phyloP scores from a whole-genome alignment of 1,140 invertebrate species.

The Plodia interpunctella region DNA sequence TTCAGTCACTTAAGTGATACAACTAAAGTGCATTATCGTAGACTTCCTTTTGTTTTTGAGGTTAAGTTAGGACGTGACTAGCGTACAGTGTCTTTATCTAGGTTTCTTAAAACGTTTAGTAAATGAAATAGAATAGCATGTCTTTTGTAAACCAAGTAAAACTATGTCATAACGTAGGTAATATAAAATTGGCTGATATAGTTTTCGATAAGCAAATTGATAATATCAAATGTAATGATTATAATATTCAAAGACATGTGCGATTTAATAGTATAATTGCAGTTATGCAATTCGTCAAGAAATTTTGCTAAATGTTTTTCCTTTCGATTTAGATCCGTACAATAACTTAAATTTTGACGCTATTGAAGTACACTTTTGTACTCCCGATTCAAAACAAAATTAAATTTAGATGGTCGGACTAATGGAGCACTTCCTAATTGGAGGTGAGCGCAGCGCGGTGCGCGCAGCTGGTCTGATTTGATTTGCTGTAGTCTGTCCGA shows the following conservation, averaged over 20 bases:
- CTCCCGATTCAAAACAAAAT: not conserved
- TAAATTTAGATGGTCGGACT: conserved; percentile 12
- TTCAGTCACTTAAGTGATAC: conserved; percentile 14
- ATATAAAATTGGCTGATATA: not conserved
- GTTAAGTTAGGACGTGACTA: conserved; percentile 2
- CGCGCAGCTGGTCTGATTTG: conserved; percentile 29
- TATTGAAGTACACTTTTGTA: not conserved
- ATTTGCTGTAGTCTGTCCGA: conserved; percentile 56
- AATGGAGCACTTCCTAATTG: conserved; percentile 50
- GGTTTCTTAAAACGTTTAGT: not conserved
- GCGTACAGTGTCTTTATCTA: not conserved
- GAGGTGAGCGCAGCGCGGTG: conserved; percentile 29
- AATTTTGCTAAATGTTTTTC: not conserved
- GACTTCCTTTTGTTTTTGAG: conserved; percentile 13
- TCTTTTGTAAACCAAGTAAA: not conserved
- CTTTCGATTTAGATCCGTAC: not conserved
- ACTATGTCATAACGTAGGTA: not conserved
- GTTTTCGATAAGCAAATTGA: too few species aligned
- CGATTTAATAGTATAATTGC: not conserved
- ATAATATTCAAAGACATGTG: too few species aligned
- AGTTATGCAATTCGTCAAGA: not conserved
- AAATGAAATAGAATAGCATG: not conserved
- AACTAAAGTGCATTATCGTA: not conserved
- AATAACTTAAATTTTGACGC: not conserved
- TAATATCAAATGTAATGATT: too few species aligned